These are phyloP conservation scores for Drosophila kokeensis DNA, from an alignment of 2,888 invertebrate species.

Conservation along the genomic window DNA sequence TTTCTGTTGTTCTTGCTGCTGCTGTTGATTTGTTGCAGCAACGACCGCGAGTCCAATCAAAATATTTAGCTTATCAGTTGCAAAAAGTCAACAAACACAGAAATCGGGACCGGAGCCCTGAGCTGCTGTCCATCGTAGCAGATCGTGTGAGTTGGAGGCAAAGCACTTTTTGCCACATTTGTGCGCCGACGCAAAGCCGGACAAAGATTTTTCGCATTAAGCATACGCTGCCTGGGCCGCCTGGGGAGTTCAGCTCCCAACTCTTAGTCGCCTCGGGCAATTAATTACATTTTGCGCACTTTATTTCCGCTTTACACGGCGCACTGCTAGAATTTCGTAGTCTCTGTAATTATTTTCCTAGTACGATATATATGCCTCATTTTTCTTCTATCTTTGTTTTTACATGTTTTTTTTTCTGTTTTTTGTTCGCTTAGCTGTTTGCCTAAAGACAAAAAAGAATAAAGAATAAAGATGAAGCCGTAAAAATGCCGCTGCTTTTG, in stretches of 20 bases:
- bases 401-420: slow-evolving; percentile 9
- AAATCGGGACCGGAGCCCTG: slow-evolving; percentile 25
- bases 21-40: slow-evolving; percentile 27
- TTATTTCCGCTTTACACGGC: slow-evolving; percentile 73
- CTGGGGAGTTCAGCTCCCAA: neutral
- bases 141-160: slow-evolving; percentile 46
- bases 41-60: slow-evolving; percentile 62
- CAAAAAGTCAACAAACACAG: slow-evolving; percentile 38
- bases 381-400: slow-evolving; percentile 17
- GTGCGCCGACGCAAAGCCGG: slow-evolving; percentile 47
- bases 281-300: slow-evolving; percentile 80
- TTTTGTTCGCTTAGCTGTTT: slow-evolving; percentile 3
- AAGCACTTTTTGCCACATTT: slow-evolving; percentile 6
- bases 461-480: slow-evolving; percentile 64
- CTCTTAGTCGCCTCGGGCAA: slow-evolving; percentile 49
- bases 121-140: neutral
- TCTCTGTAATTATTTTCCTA: slow-evolving; percentile 58
- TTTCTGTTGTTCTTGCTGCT: slow-evolving; percentile 15
- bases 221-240: slow-evolving; percentile 53
- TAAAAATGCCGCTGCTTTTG: slow-evolving; percentile 75
- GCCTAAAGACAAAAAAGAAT: slow-evolving; percentile 33
- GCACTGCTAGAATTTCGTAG: slow-evolving; percentile 62
- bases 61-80: slow-evolving; percentile 77
- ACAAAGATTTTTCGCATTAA: slow-evolving; percentile 38
- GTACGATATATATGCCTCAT: slow-evolving; percentile 36